Percentiles rank a stretch among this genome's conserved stretches.
Conservation (phyloP, 2,888 invertebrate species). For the Sesia apiformis region DNA sequence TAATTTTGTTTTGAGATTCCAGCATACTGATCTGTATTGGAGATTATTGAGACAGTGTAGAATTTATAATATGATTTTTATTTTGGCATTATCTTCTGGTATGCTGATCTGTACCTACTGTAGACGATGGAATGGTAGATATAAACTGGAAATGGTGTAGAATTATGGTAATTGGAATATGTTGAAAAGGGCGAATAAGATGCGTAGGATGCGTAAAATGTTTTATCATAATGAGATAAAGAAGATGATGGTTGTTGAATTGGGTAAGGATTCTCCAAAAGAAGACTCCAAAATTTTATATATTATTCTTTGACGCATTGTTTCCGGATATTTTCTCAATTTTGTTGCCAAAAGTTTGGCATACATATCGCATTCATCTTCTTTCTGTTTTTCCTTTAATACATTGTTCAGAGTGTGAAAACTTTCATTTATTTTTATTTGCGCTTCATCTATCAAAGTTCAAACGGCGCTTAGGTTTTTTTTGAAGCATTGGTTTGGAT, state of each 20-base stretch:
- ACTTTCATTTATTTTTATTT: not conserved
- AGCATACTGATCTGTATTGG: not conserved
- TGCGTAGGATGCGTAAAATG: not conserved
- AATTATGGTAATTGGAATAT: not conserved
- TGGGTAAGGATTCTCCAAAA: not conserved
- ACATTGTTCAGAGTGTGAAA: not conserved
- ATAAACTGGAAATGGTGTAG: not conserved
- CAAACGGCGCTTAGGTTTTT: not conserved
- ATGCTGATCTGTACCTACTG: not conserved
- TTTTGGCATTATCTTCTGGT: not conserved
- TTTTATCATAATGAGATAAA: not conserved
- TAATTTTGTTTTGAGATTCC: not conserved
- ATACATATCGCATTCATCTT: not conserved
- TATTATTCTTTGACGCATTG: not conserved
- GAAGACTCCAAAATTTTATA: not conserved
- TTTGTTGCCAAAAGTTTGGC: not conserved
- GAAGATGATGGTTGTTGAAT: not conserved
- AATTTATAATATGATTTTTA: too few relatives aligned
- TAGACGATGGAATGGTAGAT: not conserved
- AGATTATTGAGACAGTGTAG: not conserved
- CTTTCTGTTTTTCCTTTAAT: not conserved
- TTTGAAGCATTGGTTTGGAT: not conserved
- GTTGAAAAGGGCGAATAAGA: not conserved
- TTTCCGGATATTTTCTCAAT: not conserved
- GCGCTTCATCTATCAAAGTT: not conserved